Percentiles rank a stretch among this genome's conserved stretches.
phyloP scores from a whole-genome alignment of 2,797 vertebrate genomes.

The Gobionotothen gibberifrons region DNA sequence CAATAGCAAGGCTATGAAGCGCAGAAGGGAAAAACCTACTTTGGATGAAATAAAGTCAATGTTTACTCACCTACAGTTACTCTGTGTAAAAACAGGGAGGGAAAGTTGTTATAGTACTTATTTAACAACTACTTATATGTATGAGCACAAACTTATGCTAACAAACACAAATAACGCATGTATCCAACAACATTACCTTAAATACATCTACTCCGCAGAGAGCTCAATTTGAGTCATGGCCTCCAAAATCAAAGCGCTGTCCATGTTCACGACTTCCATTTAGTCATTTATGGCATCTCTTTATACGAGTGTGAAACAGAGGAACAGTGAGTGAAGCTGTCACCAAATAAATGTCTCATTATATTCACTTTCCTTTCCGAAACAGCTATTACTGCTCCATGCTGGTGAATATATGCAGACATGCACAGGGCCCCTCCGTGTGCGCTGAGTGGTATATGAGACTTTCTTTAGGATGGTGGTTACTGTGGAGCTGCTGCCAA shows the following conservation, averaged over 20 bases:
- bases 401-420: slow-evolving; percentile 31
- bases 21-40: slow-evolving; percentile 61
- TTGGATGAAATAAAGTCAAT: slow-evolving; percentile 71
- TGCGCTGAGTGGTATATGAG: slow-evolving; percentile 70
- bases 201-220: neutral
- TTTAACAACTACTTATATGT: neutral
- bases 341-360: slow-evolving; percentile 76
- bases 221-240: slow-evolving; percentile 25
- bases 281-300: slow-evolving; percentile 56
- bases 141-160: slow-evolving; percentile 7
- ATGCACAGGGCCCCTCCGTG: slow-evolving; percentile 43
- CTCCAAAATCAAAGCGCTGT: slow-evolving; percentile 50
- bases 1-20: slow-evolving; percentile 86
- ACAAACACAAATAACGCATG: slow-evolving; percentile 29
- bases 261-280: slow-evolving; percentile 52
- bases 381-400: slow-evolving; percentile 49
- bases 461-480: slow-evolving; percentile 62
- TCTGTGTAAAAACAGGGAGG: slow-evolving; percentile 31
- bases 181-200: neutral
- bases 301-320: slow-evolving; percentile 61
- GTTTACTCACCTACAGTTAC: slow-evolving; percentile 68
- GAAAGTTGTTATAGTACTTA: slow-evolving; percentile 38
- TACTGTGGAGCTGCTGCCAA: slow-evolving; percentile 67
- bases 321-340: slow-evolving; percentile 64
- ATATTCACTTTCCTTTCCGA: slow-evolving; percentile 54